Base-by-base conservation (phyloP, 1,140 invertebrate species). In the Tachypleus tridentatus region DNA sequence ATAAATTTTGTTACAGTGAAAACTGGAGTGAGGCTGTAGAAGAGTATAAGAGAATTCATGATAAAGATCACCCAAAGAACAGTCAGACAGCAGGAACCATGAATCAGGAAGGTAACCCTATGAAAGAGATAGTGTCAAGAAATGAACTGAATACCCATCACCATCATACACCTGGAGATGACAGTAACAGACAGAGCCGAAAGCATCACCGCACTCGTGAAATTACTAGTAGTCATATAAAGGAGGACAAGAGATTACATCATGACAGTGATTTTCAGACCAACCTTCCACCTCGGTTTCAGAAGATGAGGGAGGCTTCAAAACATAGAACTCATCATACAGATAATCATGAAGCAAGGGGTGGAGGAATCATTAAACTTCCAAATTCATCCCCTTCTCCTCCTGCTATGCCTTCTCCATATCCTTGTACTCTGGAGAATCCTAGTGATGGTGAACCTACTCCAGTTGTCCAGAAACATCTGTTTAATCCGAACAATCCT, bases 401-500 rank as follows among this genome's bases (percentile, higher is more conserved):
- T 10, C 5, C 47, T 11, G 4, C 56, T 57, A 11, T 57, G 8
- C 56, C 56, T 8, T 10, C n/a, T 11, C n/a, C 4, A 9, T 11
- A 57, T 57, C 47, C n/a, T 10, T 11, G 47, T 10, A 57, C n/a
- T 4, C 47, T 10, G n/a, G 56, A 57, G 47, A 10, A 57, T 72
- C 29, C 72, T 73, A 60, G 64, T 67, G 58, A 70, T 58, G 64
- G 62, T 70, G n/a, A 64, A 70, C 54, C 9, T 63, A 7, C 73
- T 73, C 49, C 75, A 75, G 62, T 60, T 56, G 64, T 65, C 49
- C 79, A 80, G 69, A 80, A 80, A 71, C 82, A 78, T 5, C 71
- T 87, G 10, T 86, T 82, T 73, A 83, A 87, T 76, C 85, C 83
- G 4, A 84, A 85, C 68, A 87, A 87, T 77, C 85, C 85, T 3